These are phyloP conservation scores for Cheilosia impressa DNA, from an alignment of 2,888 invertebrate species.

Conservation along the genomic window DNA sequence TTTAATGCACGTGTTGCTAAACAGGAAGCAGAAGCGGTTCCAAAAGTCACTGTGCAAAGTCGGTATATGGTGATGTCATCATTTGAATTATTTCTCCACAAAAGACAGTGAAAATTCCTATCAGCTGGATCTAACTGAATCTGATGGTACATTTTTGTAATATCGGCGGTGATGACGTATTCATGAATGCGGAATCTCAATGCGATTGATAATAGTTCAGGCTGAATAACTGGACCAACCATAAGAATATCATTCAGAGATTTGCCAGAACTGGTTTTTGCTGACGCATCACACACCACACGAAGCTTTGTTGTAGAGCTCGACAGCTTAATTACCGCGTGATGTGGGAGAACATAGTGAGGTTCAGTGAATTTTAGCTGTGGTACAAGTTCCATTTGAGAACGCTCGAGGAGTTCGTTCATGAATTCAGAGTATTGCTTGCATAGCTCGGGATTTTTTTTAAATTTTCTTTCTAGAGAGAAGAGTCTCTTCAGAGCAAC, in stretches of 20 bases:
- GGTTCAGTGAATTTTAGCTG: background rate
- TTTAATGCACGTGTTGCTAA: slow-evolving; percentile 19
- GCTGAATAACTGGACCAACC: slow-evolving; percentile 48
- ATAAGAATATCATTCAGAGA: slow-evolving; percentile 47
- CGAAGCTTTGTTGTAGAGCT: slow-evolving; percentile 55
- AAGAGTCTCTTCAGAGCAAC: too few relatives aligned
- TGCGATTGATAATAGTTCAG: slow-evolving; percentile 39
- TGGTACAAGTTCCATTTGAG: too few relatives aligned
- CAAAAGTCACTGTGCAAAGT: slow-evolving; percentile 2
- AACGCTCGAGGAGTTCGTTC: too few relatives aligned
- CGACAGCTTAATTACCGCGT: slow-evolving; percentile 34
- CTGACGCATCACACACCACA: slow-evolving; percentile 39
- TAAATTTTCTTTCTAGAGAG: too few relatives aligned
- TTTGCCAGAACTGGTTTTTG: slow-evolving; percentile 38
- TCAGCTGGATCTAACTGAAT: slow-evolving; percentile 11
- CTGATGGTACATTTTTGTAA: slow-evolving; percentile 40
- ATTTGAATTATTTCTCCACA: too few relatives aligned
- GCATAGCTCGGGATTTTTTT: too few relatives aligned
- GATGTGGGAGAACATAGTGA: slow-evolving; percentile 37
- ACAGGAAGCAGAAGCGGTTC: background rate
- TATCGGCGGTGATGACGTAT: slow-evolving; percentile 15
- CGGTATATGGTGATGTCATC: too few relatives aligned
- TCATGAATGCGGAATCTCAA: slow-evolving; percentile 34
- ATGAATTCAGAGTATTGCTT: too few relatives aligned
- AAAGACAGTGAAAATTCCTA: too few relatives aligned